Evolutionary conservation across 2,797 vertebrate species (phyloP), one percentile per base, ranked within the genome.

Genomic region (Salmo trutta): DNA sequence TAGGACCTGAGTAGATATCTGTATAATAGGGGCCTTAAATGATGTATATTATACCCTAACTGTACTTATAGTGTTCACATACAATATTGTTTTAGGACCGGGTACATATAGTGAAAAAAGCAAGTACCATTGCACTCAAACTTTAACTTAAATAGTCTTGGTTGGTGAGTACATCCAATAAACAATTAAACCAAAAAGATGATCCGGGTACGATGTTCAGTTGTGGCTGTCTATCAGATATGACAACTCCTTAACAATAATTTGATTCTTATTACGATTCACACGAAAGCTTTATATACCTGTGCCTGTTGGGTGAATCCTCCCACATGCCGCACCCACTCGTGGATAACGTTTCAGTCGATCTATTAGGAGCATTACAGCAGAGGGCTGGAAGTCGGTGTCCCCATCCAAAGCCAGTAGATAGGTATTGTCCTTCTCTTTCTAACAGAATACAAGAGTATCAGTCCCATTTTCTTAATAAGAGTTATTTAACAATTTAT

Each of bases 271-370:
- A 47, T 47, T 47, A 14, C 41, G 10, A 47, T 47, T 47, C 41
- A 47, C 41, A 59, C 56, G 6, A 21, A 8, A n/a, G 19, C 6
- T 59, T 59, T 16, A 59, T 84, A 15, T 21, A 95, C 93, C 94
- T 84, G 90, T 80, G 74, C 94, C 94, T 3, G 93, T 94, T 14
- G 94, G 94, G 79, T 95, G 94, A 74, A 95, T 94, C 84, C 93
- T 87, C 56, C 93, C 94, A 77, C 93, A 95, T 0, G 85, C 93
- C 0, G 94, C 93, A 1, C 94, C 93, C 0, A 95, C 94, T 0
- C 66, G 68, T 6, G 94, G 90, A 54, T 95, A 94, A 75, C 87
- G 83, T 75, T 82, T 93, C 54, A 95, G 81, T 17, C 93, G 92
- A 66, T 95, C 94, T 0, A 94, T 85, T 62, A 95, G 88, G 15